phyloP scores from a whole-genome alignment of 1,140 invertebrate species.

The Mya arenaria region DNA sequence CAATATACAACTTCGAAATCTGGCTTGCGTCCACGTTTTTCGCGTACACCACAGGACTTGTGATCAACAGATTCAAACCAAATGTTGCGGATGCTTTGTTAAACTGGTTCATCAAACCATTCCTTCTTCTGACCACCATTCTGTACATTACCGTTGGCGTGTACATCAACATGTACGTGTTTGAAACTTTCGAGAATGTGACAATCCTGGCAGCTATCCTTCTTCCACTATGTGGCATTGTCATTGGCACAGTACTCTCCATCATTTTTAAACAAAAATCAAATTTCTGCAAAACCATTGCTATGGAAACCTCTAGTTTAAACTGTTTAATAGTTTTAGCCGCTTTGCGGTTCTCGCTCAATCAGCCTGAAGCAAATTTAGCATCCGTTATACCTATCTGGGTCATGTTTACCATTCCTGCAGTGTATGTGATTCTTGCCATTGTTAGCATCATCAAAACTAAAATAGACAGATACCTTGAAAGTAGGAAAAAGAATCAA shows the following conservation, averaged over 20 bases:
- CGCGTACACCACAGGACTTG: constrained; percentile 72
- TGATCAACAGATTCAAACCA: constrained; percentile 72
- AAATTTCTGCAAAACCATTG: constrained; percentile 72
- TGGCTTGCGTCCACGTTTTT: constrained; percentile 76
- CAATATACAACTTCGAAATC: constrained; percentile 76
- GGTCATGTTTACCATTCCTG: constrained; percentile 77
- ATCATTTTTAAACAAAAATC: constrained; percentile 71
- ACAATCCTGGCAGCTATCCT: constrained; percentile 71
- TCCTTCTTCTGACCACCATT: constrained; percentile 76
- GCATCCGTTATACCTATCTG: constrained; percentile 76
- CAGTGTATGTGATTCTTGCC: constrained; percentile 72
- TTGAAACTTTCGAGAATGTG: constrained; percentile 69
- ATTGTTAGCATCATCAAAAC: constrained; percentile 66
- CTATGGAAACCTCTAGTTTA: constrained; percentile 74
- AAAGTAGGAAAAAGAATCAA: constrained; percentile 69
- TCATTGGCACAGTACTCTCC: constrained; percentile 66
- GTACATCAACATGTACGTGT: constrained; percentile 80
- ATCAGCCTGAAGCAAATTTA: constrained; percentile 72
- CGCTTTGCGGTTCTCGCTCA: constrained; percentile 74
- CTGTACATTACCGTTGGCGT: constrained; percentile 79
- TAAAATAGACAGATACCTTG: constrained; percentile 62
- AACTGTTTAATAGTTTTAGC: constrained; percentile 76
- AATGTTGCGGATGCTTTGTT: constrained; percentile 73
- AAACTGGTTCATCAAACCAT: constrained; percentile 78
- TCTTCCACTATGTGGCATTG: constrained; percentile 73